phyloP scores from a whole-genome alignment of 2,113 vertebrate species.

The Pachycephala philippinensis region DNA sequence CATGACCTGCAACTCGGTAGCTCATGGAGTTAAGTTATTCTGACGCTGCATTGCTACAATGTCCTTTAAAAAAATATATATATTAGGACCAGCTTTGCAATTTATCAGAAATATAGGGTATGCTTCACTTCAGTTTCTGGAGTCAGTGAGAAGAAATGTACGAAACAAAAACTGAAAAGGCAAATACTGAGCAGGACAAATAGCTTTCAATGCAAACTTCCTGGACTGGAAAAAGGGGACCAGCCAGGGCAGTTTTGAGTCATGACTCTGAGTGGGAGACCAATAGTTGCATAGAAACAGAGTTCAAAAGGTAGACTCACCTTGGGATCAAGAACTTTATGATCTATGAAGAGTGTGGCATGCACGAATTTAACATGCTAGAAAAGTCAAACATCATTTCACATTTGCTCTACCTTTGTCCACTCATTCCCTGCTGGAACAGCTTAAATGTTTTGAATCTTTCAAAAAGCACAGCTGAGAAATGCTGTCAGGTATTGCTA shows the following conservation, averaged over 20 bases:
- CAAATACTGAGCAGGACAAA: not conserved
- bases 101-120: not conserved
- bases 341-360: not conserved
- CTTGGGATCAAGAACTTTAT: not conserved
- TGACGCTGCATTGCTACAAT: not conserved
- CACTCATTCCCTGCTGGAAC: not conserved
- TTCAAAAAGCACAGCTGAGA: not conserved
- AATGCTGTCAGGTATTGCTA: not conserved
- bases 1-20: not conserved
- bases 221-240: not conserved
- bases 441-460: not conserved
- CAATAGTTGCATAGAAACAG: not conserved
- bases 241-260: not conserved
- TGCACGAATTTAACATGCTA: not conserved
- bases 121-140: not conserved
- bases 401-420: not conserved
- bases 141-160: not conserved
- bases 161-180: not conserved
- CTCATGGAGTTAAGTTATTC: not conserved
- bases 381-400: not conserved
- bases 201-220: not conserved
- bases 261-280: not conserved
- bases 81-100: not conserved
- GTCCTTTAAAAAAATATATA: not conserved
- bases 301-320: slow-evolving; percentile 9